These are phyloP conservation scores for Stegodyphus mimosarum DNA, from an alignment of 1,140 invertebrate species.

Conservation along the genomic window DNA sequence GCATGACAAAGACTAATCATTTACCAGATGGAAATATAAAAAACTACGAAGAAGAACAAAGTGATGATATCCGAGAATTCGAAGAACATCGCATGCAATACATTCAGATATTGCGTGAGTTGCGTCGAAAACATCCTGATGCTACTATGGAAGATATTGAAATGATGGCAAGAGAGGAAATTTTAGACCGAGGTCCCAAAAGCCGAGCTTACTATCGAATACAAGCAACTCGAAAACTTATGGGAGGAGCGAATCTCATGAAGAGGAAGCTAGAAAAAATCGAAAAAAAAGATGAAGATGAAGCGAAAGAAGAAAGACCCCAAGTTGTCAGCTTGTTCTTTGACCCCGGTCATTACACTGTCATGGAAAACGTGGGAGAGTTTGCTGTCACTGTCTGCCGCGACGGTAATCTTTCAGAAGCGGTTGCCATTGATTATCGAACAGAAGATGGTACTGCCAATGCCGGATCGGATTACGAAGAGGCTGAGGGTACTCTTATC, in stretches of 20 bases:
- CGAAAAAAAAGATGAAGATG: constrained; percentile 69
- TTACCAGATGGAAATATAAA: constrained; percentile 63
- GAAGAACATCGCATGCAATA: constrained; percentile 93
- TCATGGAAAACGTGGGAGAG: constrained; percentile 96
- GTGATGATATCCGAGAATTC: constrained; percentile 82
- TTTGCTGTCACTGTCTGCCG: constrained; percentile 91
- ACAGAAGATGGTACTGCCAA: constrained; percentile 98
- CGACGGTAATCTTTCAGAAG: constrained; percentile 79
- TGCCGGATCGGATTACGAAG: constrained; percentile 93
- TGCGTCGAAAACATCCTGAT: constrained; percentile 87
- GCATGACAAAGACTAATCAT: constrained; percentile 68
- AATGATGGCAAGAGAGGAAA: constrained; percentile 93
- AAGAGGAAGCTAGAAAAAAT: constrained; percentile 80
- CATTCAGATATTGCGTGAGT: constrained; percentile 86
- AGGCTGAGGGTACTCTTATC: constrained; percentile 83
- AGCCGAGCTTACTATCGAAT: constrained; percentile 90
- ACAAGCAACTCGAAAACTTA: constrained; percentile 92
- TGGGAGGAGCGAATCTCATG: constrained; percentile 92
- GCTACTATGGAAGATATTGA: constrained; percentile 88
- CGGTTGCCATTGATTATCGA: constrained; percentile 81
- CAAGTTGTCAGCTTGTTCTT: constrained; percentile 80
- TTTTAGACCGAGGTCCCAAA: constrained; percentile 91
- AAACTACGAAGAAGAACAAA: constrained; percentile 74
- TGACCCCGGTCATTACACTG: constrained; percentile 97
- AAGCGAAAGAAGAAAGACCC: constrained; percentile 69